Percentiles rank a stretch among this genome's conserved stretches.
Conservation (phyloP, 1,140 invertebrate genomes). For the Euwallacea fornicatus region DNA sequence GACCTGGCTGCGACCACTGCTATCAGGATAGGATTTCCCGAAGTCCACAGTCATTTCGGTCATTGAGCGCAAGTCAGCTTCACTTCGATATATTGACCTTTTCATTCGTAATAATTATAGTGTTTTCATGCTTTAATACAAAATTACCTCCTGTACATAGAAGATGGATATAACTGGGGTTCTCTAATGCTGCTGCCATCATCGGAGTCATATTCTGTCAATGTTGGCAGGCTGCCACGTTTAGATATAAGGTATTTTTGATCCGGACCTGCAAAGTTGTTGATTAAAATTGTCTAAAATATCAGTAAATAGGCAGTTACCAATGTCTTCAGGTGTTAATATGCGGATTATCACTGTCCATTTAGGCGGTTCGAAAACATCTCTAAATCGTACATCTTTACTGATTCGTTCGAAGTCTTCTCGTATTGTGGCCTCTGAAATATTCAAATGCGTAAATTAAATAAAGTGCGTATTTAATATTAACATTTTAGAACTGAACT, state of each 20-base stretch:
- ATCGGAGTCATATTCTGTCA: conserved; percentile 85
- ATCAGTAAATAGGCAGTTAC: conserved; percentile 29
- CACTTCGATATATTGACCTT: conserved; percentile 60
- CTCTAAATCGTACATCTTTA: conserved; percentile 52
- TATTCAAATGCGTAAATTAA: conserved; percentile 1
- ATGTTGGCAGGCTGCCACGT: conserved; percentile 77
- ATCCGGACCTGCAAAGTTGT: conserved; percentile 28
- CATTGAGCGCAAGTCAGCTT: conserved; percentile 75
- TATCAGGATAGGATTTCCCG: conserved; percentile 64
- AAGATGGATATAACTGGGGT: conserved; percentile 53
- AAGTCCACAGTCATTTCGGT: conserved; percentile 88
- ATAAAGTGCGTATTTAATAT: not conserved
- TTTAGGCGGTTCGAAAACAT: conserved; percentile 35
- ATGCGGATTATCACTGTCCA: conserved; percentile 90
- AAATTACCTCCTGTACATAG: conserved; percentile 50
- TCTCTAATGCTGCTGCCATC: conserved; percentile 70
- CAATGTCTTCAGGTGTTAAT: conserved; percentile 67
- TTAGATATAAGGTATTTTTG: conserved; percentile 50
- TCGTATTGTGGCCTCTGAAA: conserved; percentile 71
- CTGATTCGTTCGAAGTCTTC: conserved; percentile 87
- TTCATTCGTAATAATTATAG: conserved; percentile 33
- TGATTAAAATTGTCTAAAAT: not conserved
- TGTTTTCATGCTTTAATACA: not conserved
- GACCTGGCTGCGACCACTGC: conserved; percentile 60
- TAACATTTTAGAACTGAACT: not conserved